Conservation (phyloP, 2,113 vertebrate genomes). For the Channa maculata region DNA sequence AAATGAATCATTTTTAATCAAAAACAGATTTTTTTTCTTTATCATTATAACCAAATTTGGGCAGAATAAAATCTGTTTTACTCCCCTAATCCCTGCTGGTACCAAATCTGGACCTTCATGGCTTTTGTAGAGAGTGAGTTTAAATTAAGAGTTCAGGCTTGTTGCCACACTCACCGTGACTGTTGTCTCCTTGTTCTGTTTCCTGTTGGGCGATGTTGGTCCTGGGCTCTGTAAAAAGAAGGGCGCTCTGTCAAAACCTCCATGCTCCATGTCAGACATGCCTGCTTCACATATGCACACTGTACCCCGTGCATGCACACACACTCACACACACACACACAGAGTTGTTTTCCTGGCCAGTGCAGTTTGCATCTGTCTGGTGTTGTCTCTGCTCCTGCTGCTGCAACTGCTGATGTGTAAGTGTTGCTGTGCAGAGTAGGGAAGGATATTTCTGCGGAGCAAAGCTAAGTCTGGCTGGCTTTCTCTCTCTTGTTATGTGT, state of each 20-base stretch:
- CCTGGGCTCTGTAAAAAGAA: conserved; percentile 87
- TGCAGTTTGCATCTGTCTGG: conserved; percentile 36
- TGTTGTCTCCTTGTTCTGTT: conserved; percentile 87
- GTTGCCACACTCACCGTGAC: conserved; percentile 86
- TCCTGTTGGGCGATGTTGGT: conserved; percentile 86
- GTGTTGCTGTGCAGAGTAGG: conserved; percentile 50
- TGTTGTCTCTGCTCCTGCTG: conserved; percentile 35
- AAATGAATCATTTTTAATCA: background rate
- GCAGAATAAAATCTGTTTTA: background rate
- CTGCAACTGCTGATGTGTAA: conserved; percentile 41
- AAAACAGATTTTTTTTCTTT: too few relatives aligned
- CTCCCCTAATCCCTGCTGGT: background rate
- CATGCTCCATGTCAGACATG: conserved; percentile 81
- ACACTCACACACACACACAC: conserved; percentile 18
- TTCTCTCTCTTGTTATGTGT: conserved; percentile 31
- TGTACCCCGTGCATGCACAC: background rate
- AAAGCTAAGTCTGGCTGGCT: conserved; percentile 49
- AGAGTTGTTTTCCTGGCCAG: conserved; percentile 37
- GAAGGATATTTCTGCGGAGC: conserved; percentile 57
- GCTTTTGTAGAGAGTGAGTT: conserved; percentile 15
- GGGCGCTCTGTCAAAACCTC: conserved; percentile 80
- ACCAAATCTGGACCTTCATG: background rate
- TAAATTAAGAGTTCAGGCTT: conserved; percentile 25
- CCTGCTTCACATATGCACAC: conserved; percentile 41
- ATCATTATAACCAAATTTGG: too few relatives aligned